These are phyloP conservation scores for Spheniscus humboldti DNA, from an alignment of 2,797 vertebrate genomes.

Conservation along the genomic window DNA sequence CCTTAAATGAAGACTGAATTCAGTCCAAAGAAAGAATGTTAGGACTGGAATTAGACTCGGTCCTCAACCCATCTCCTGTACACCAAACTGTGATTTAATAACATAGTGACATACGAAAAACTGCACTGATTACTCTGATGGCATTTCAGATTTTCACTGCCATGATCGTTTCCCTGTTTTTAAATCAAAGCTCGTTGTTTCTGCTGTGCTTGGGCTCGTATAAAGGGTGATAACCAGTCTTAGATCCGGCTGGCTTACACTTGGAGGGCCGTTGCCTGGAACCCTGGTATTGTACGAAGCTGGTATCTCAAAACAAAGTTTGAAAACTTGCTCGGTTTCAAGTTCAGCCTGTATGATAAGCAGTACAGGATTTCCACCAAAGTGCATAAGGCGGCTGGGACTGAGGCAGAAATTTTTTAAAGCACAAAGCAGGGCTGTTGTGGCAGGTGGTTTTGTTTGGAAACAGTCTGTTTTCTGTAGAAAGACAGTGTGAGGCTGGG, in stretches of 20 bases:
- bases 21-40: background rate
- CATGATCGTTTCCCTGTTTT: background rate
- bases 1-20: conserved; percentile 4
- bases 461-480: background rate
- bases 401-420: background rate
- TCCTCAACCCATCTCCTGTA: background rate
- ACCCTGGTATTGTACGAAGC: background rate
- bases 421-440: background rate
- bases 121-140: background rate
- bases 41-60: background rate
- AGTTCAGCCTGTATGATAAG: background rate
- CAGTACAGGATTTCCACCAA: background rate
- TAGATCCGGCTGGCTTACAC: background rate
- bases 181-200: background rate
- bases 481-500: background rate
- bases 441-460: background rate
- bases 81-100: background rate
- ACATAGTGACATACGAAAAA: background rate
- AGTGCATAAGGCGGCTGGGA: background rate
- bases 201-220: background rate
- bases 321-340: background rate
- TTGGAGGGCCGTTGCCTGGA: background rate
- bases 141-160: background rate
- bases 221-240: background rate
- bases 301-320: background rate